Base-by-base conservation (phyloP, 2,888 invertebrate species). In the Tinea trinotella region DNA sequence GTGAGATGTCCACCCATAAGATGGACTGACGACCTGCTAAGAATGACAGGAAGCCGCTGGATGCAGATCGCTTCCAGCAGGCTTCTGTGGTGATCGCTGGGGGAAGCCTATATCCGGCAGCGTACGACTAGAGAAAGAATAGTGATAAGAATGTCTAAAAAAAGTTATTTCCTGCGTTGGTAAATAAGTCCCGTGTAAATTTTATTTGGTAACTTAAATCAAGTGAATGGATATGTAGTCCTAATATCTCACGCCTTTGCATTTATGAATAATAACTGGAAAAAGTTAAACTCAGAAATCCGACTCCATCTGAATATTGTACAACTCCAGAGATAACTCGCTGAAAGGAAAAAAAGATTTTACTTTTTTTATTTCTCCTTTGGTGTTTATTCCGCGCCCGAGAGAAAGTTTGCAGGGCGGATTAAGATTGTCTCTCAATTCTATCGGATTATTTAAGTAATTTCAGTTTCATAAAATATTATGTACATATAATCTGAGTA, bases 231-330 rank as follows among this genome's bases (percentile, higher is more conserved):
- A 64, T 46, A 35, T 54, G 56, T 54, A 18, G 12, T 49, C 66
- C 76, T 75, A 73, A 79, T 77, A 79, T 75, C 74, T 70, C 64
- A 63, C 68, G 74, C 71, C 73, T 82, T 80, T 79, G 81, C 79
- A 83, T 83, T 80, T 74, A 82, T 82, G 82, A 83, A 82, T 81
- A 81, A 78, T 81, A 82, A 76, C 73, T 72, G 68, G 70, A 72
- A 72, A 77, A 83, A 82, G 76, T 82, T 81, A 66, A 46, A 78
- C 72, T 75, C 70, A 64, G 68, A 72, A 80, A 81, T 74, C 76
- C 78, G 65, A 63, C 71, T 70, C 63, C 65, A 69, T 73, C 71
- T 73, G 73, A 79, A 79, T 77, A 76, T 77, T 75, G 74, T 74
- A 71, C 68, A 72, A 75, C 77, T 78, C 62, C 64, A 67, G 72